Evolutionary conservation across 2,113 vertebrate genomes (phyloP).

Genomic region (Oreochromis niloticus): DNA sequence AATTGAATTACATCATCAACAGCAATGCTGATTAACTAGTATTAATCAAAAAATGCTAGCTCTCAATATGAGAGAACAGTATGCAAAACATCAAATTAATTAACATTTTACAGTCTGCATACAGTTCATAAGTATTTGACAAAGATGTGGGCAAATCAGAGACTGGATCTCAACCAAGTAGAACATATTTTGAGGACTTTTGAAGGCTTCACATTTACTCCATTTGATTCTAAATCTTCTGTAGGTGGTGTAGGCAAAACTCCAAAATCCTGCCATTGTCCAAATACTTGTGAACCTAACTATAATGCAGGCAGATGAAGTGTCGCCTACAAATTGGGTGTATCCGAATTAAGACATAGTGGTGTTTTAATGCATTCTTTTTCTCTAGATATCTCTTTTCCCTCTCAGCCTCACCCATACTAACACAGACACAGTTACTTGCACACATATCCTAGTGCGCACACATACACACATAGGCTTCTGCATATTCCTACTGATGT

Average conservation of each 20-base stretch:
- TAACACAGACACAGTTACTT: neutral
- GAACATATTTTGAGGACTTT: neutral
- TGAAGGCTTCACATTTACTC: neutral
- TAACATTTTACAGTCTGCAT: neutral
- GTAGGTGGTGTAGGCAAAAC: neutral
- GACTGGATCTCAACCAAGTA: rapidly evolving
- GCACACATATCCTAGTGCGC: neutral
- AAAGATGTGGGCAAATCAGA: neutral
- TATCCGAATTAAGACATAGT: neutral
- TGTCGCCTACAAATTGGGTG: neutral
- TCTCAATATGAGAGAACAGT: neutral
- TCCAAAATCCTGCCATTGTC: neutral
- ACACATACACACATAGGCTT: neutral
- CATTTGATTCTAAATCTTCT: neutral
- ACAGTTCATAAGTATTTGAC: neutral
- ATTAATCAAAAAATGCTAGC: neutral
- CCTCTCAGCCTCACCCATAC: conserved; percentile 37
- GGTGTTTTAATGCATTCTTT: conserved; percentile 45
- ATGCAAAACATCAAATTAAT: neutral
- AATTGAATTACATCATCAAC: neutral
- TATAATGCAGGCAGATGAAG: neutral
- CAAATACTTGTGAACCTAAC: neutral
- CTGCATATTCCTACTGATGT: conserved; percentile 77
- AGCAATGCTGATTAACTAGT: neutral
- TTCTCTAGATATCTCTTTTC: conserved; percentile 23